Evolutionary conservation across 2,888 invertebrate species (phyloP).

Genomic region (Aphrophora alni): DNA sequence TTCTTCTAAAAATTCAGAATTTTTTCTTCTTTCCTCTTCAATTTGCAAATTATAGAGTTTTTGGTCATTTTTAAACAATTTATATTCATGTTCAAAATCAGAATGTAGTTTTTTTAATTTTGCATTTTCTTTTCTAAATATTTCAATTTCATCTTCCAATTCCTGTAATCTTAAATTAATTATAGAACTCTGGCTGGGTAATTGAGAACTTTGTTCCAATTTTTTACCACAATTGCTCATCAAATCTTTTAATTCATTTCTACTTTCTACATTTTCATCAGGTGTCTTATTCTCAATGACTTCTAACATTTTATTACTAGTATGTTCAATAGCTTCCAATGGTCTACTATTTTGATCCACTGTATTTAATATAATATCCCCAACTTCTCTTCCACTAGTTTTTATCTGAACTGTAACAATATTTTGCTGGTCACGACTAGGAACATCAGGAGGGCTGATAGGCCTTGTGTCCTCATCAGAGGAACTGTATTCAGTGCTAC

Average conservation of each 20-base stretch:
- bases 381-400: not conserved
- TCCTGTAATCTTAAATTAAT: constrained; percentile 56
- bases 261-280: not conserved
- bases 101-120: constrained; percentile 57
- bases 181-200: not conserved
- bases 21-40: constrained; percentile 67
- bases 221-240: not conserved
- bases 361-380: not conserved
- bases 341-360: not conserved
- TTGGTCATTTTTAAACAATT: constrained; percentile 65
- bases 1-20: constrained; percentile 71
- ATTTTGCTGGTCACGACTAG: not conserved
- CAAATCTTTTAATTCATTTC: not conserved
- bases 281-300: not conserved
- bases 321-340: not conserved
- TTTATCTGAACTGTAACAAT: not conserved
- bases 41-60: constrained; percentile 59
- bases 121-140: constrained; percentile 62
- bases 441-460: not conserved
- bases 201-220: not conserved
- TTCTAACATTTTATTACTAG: not conserved
- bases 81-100: constrained; percentile 60
- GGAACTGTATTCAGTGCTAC: constrained; percentile 17
- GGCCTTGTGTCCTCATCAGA: constrained; percentile 26
- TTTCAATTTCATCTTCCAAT: constrained; percentile 68